phyloP scores from a whole-genome alignment of 1,140 invertebrate species.

The Chymomyza costata region DNA sequence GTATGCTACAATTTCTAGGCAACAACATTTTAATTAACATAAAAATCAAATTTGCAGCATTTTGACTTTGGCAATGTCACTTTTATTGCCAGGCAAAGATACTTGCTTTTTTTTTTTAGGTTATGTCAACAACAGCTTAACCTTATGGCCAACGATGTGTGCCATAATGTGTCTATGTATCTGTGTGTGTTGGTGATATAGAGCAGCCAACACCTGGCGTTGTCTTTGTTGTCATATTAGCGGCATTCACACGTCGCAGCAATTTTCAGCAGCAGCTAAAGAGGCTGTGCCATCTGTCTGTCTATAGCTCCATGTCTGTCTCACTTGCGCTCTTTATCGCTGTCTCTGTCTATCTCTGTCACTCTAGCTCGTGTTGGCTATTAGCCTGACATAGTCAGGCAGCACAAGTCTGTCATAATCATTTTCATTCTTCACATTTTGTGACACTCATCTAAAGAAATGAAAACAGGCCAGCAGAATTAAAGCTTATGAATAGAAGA shows the following conservation, averaged over 20 bases:
- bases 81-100: neutral
- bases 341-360: neutral
- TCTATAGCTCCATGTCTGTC: constrained; percentile 25
- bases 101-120: constrained; percentile 9
- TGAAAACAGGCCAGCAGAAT: too few species aligned
- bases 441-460: too few species aligned
- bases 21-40: constrained; percentile 73
- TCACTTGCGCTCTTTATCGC: neutral
- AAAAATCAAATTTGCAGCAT: constrained; percentile 70
- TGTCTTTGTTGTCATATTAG: constrained; percentile 54
- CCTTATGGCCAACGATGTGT: constrained; percentile 71
- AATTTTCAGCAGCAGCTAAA: constrained; percentile 68
- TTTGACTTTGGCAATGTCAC: constrained; percentile 29
- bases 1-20: too few species aligned
- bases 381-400: constrained; percentile 1
- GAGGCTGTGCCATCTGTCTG: too few species aligned
- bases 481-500: too few species aligned
- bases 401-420: constrained; percentile 59
- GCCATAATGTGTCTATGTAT: constrained; percentile 38
- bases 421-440: constrained; percentile 70
- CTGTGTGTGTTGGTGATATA: constrained; percentile 10
- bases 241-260: constrained; percentile 71
- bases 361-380: too few species aligned
- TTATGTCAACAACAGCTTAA: constrained; percentile 71
- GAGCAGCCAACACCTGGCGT: constrained; percentile 52